A percentile compares a stretch with the other conserved stretches of the same genome.
Evolutionary conservation across 2,797 vertebrate species (phyloP).

Genomic region (Iguana delicatissima): DNA sequence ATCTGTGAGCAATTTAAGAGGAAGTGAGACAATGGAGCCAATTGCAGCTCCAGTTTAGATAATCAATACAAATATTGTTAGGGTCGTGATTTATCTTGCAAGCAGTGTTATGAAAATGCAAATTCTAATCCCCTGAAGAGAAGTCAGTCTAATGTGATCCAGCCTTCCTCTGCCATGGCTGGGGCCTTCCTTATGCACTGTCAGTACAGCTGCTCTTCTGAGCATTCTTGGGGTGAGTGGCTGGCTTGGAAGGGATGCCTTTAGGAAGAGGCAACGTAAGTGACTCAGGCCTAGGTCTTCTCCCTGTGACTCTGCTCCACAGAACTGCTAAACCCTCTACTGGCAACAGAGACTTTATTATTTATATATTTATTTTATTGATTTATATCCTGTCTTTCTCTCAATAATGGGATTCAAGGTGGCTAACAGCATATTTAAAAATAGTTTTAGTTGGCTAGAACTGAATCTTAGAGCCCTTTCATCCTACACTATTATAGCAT

Average conservation of each 20-base stretch:
- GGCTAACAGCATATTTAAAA: too few species aligned
- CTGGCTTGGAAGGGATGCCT: neutral
- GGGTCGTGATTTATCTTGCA: constrained; percentile 80
- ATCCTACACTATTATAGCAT: too few species aligned
- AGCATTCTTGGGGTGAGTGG: neutral
- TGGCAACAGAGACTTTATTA: neutral
- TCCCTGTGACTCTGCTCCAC: neutral
- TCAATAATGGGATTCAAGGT: too few species aligned
- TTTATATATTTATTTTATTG: too few species aligned
- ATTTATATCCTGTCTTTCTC: too few species aligned
- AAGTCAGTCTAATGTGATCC: constrained; percentile 65
- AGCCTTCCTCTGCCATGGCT: constrained; percentile 54
- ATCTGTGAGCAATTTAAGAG: constrained; percentile 82
- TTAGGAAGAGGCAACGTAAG: neutral
- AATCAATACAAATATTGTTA: constrained; percentile 86
- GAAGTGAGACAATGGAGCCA: constrained; percentile 81
- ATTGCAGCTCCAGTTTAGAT: constrained; percentile 79
- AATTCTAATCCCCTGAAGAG: constrained; percentile 62
- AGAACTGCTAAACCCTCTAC: neutral
- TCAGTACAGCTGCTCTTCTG: constrained; percentile 58
- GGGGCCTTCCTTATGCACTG: constrained; percentile 22
- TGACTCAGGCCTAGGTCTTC: neutral
- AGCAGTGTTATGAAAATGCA: constrained; percentile 64
- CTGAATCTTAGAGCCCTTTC: neutral
- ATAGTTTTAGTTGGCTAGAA: neutral